phyloP scores from a whole-genome alignment of 2,888 invertebrate genomes.

The Dromius quadrimaculatus region DNA sequence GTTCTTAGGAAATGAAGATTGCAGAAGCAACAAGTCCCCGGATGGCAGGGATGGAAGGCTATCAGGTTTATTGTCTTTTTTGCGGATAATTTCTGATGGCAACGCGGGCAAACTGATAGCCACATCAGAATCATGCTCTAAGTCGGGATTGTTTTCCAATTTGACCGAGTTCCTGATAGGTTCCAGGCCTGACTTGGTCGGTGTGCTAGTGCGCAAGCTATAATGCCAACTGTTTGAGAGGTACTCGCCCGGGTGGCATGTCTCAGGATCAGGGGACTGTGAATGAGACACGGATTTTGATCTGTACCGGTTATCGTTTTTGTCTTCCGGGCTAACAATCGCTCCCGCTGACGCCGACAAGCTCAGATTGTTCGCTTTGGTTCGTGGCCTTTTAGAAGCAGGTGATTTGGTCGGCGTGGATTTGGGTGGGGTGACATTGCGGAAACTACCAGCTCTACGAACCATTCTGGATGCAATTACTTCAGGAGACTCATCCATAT shows the following conservation, averaged over 20 bases:
- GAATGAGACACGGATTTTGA: constrained; percentile 66
- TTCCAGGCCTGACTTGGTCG: constrained; percentile 60
- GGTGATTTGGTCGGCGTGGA: constrained; percentile 63
- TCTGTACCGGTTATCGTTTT: constrained; percentile 61
- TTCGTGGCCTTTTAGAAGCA: constrained; percentile 66
- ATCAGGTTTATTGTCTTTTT: constrained; percentile 55
- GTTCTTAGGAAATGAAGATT: constrained; percentile 70
- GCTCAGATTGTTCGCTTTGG: constrained; percentile 62
- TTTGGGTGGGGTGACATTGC: constrained; percentile 67
- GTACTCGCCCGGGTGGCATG: constrained; percentile 54
- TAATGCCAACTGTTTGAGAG: constrained; percentile 57
- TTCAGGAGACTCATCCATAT: constrained; percentile 81
- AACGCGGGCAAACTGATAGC: constrained; percentile 63
- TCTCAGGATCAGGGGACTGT: constrained; percentile 56
- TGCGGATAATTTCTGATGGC: constrained; percentile 64
- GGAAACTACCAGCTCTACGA: constrained; percentile 72
- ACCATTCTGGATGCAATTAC: constrained; percentile 79
- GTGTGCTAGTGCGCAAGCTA: constrained; percentile 58
- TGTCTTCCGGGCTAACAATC: constrained; percentile 63
- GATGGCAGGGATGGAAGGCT: constrained; percentile 49
- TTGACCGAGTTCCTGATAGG: constrained; percentile 58
- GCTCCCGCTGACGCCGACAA: constrained; percentile 70
- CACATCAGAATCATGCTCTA: constrained; percentile 57
- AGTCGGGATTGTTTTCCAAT: constrained; percentile 59
- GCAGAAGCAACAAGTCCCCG: constrained; percentile 55